Percentiles rank a stretch among this genome's conserved stretches.
Conservation (phyloP, 2,888 invertebrate species). For the Lithophane leautieri region DNA sequence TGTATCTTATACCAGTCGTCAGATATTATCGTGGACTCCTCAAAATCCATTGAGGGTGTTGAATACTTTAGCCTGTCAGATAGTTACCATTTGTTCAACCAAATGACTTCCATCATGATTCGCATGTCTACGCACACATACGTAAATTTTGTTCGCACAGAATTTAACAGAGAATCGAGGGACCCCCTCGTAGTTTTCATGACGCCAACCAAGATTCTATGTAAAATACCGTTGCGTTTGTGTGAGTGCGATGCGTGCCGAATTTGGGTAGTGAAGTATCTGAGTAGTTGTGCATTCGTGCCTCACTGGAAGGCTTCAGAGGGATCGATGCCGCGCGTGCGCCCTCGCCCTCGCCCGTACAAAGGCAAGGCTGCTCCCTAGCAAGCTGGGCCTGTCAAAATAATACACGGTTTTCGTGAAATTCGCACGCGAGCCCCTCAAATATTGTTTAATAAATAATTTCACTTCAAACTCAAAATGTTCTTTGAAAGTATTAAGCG, state of each 20-base stretch:
- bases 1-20: conserved; percentile 26
- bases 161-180: conserved; percentile 4
- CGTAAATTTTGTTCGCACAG: neutral
- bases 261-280: conserved; percentile 32
- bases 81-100: neutral
- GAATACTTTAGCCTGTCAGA: conserved; percentile 63
- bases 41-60: conserved; percentile 65
- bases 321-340: conserved; percentile 87
- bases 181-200: neutral
- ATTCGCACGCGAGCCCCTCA: conserved; percentile 71
- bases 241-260: conserved; percentile 38
- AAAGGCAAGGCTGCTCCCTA: conserved; percentile 83
- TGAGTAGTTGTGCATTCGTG: conserved; percentile 54
- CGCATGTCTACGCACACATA: conserved; percentile 35
- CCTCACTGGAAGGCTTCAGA: conserved; percentile 73
- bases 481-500: conserved; percentile 34
- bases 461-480: conserved; percentile 45
- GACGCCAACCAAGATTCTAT: conserved; percentile 23
- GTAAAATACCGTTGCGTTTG: conserved; percentile 20
- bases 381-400: conserved; percentile 84
- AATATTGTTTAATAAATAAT: conserved; percentile 49
- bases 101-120: neutral
- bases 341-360: conserved; percentile 78
- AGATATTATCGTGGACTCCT: conserved; percentile 30
- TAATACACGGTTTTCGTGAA: conserved; percentile 80